A percentile compares a stretch with the other conserved stretches of the same genome.
Conservation (phyloP, 2,888 invertebrate species). For the Netelia melanura region DNA sequence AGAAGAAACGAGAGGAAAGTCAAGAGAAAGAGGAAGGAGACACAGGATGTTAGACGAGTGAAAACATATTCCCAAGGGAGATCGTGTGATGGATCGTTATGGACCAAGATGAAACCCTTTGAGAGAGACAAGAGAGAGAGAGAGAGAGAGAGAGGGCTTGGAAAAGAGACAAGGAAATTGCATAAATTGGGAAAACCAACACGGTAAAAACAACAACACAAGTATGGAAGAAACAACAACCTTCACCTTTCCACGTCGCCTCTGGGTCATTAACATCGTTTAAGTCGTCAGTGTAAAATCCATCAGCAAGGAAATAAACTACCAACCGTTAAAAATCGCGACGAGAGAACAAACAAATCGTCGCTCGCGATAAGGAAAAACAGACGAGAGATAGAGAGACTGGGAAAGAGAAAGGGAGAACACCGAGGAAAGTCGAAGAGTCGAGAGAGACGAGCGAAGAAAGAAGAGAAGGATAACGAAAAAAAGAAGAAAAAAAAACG, state of each 20-base stretch:
- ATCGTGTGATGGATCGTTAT: constrained; percentile 27
- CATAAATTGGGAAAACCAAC: constrained; percentile 38
- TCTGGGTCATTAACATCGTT: constrained; percentile 42
- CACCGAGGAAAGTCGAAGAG: constrained; percentile 50
- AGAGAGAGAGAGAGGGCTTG: constrained; percentile 55
- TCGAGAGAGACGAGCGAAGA: constrained; percentile 48
- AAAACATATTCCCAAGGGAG: constrained; percentile 25
- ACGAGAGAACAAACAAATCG: constrained; percentile 13
- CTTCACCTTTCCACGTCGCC: constrained; percentile 37
- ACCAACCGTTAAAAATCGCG: neutral
- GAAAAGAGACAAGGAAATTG: constrained; percentile 49
- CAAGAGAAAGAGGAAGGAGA: constrained; percentile 52
- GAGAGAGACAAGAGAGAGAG: constrained; percentile 51
- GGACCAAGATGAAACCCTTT: constrained; percentile 40
- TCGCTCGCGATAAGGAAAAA: too few relatives aligned
- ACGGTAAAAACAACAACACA: constrained; percentile 23
- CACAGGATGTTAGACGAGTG: constrained; percentile 25
- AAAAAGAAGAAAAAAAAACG: constrained; percentile 27
- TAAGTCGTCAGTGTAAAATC: constrained; percentile 49
- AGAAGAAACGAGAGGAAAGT: constrained; percentile 38
- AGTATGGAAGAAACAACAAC: constrained; percentile 32
- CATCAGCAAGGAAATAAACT: neutral
- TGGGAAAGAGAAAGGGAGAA: neutral
- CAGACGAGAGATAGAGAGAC: too few relatives aligned
- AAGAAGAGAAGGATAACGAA: neutral